Conservation (phyloP, 1,140 invertebrate species). For the Bombus balteatus region DNA sequence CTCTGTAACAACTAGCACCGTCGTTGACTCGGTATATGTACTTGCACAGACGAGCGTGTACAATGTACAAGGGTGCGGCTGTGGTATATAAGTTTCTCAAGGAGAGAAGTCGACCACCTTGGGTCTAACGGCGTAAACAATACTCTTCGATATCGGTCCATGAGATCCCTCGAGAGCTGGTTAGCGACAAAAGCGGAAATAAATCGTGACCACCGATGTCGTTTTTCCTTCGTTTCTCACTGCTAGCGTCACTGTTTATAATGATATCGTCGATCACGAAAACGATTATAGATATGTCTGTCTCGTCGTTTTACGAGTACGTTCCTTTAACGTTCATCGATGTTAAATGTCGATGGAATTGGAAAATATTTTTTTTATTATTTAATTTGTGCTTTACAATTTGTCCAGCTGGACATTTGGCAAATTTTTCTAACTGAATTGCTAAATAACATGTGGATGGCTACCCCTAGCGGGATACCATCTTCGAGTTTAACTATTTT, state of each 20-base stretch:
- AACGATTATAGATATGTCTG: slow-evolving; percentile 9
- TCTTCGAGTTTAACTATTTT: no score
- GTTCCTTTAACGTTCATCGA: background rate
- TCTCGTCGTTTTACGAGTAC: background rate
- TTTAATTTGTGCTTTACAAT: no score
- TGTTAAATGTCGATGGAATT: background rate
- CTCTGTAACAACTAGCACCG: background rate
- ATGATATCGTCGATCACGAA: slow-evolving; percentile 48
- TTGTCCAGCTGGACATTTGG: no score
- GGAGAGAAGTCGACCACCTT: slow-evolving; percentile 55
- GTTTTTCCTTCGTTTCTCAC: slow-evolving; percentile 34
- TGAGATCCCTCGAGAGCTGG: slow-evolving; percentile 62
- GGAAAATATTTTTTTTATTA: background rate
- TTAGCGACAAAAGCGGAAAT: slow-evolving; percentile 68
- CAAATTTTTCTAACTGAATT: no score
- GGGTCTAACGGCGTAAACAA: slow-evolving; percentile 59
- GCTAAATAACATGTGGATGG: no score
- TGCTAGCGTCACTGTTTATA: slow-evolving; percentile 35
- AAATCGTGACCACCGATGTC: slow-evolving; percentile 60
- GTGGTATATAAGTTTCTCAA: slow-evolving; percentile 29
- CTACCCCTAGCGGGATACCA: no score
- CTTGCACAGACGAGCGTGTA: background rate
- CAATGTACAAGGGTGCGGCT: background rate
- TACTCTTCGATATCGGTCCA: slow-evolving; percentile 63
- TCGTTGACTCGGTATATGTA: background rate